Conservation (phyloP, 2,888 invertebrate genomes). For the Nebria brevicollis region DNA sequence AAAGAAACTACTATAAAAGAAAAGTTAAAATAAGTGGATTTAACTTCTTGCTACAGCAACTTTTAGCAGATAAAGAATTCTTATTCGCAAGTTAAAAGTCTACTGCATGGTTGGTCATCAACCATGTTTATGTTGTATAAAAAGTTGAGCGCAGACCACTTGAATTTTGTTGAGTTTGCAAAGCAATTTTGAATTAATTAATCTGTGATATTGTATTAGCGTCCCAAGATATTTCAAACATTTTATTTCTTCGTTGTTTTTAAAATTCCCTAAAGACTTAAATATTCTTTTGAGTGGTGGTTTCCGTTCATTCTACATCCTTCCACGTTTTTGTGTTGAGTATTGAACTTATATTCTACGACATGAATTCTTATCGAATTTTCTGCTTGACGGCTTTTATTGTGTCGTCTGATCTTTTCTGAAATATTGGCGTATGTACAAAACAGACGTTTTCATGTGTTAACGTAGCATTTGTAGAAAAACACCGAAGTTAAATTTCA, state of each 20-base stretch:
- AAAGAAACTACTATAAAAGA: too few relatives aligned
- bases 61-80: too few relatives aligned
- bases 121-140: too few relatives aligned
- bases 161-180: too few relatives aligned
- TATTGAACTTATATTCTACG: neutral
- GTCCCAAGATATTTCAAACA: neutral
- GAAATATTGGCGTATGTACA: constrained; percentile 4
- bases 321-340: constrained; percentile 3
- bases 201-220: too few relatives aligned
- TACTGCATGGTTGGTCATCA: too few relatives aligned
- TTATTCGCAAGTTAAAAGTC: too few relatives aligned
- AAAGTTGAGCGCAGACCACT: too few relatives aligned
- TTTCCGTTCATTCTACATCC: neutral
- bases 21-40: too few relatives aligned
- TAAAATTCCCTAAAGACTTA: neutral
- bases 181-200: too few relatives aligned
- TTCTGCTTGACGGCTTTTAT: constrained; percentile 2
- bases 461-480: neutral
- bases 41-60: too few relatives aligned
- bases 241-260: neutral
- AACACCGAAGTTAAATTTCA: neutral
- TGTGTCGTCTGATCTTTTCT: constrained; percentile 19
- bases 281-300: neutral
- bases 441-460: neutral
- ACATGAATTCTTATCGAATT: constrained; percentile 16